phyloP scores from a whole-genome alignment of 2,113 vertebrate genomes.

The Hippocampus barbouri region DNA sequence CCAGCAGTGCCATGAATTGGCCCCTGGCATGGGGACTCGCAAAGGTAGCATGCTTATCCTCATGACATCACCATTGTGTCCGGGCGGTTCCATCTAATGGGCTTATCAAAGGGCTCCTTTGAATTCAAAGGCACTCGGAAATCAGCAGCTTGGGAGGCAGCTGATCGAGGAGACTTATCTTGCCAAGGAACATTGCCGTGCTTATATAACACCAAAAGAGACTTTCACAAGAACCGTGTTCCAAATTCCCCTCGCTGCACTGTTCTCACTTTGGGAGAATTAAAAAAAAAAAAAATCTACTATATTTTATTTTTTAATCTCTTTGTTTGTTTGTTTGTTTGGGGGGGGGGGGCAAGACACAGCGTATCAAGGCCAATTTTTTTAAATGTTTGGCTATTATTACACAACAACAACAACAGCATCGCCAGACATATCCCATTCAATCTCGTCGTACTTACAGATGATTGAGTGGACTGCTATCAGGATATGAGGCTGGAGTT shows the following conservation, averaged over 20 bases:
- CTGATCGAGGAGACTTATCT: slow-evolving; percentile 68
- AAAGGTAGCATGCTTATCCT: slow-evolving; percentile 70
- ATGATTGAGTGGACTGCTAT: slow-evolving; percentile 50
- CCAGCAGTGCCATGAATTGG: slow-evolving; percentile 51
- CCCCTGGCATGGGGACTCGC: slow-evolving; percentile 47
- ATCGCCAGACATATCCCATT: slow-evolving; percentile 54
- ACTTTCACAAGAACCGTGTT: slow-evolving; percentile 47
- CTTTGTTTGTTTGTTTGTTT: neutral
- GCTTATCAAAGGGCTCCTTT: slow-evolving; percentile 70
- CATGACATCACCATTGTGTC: slow-evolving; percentile 70
- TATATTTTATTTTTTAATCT: no score
- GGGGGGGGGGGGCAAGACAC: neutral
- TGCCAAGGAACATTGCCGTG: slow-evolving; percentile 62
- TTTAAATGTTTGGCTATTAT: slow-evolving; percentile 12
- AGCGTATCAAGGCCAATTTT: neutral
- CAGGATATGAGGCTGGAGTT: slow-evolving; percentile 63
- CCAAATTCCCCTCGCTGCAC: slow-evolving; percentile 39
- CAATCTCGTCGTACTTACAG: slow-evolving; percentile 54
- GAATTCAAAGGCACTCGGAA: slow-evolving; percentile 59
- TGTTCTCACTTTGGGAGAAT: slow-evolving; percentile 27
- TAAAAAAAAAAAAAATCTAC: neutral
- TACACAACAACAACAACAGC: slow-evolving; percentile 35
- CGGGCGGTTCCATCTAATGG: slow-evolving; percentile 66
- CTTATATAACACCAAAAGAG: slow-evolving; percentile 68
- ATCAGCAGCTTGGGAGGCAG: slow-evolving; percentile 55